Evolutionary conservation across 2,113 vertebrate genomes (phyloP).

Genomic region (Arvicanthis niloticus): DNA sequence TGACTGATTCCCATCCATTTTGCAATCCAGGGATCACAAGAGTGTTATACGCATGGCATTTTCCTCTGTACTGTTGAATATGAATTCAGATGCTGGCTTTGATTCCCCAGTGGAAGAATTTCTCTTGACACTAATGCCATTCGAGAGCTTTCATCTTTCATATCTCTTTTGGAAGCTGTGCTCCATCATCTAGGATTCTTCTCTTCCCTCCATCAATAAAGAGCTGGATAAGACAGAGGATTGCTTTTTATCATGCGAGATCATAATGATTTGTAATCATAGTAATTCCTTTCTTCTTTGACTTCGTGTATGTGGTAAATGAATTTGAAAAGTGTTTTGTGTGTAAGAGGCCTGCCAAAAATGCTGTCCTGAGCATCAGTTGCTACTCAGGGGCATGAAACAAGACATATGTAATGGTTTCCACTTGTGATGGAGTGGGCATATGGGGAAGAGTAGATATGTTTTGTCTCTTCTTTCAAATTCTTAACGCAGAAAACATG

Average conservation of each 20-base stretch:
- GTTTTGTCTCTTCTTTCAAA: slow-evolving; percentile 43
- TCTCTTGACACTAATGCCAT: slow-evolving; percentile 14
- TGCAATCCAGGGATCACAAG: background rate
- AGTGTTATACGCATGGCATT: background rate
- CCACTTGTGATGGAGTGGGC: background rate
- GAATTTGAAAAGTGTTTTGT: slow-evolving; percentile 48
- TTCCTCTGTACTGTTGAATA: slow-evolving; percentile 1
- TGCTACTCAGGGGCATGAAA: background rate
- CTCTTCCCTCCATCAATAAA: slow-evolving; percentile 30
- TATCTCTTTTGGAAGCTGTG: slow-evolving; percentile 16
- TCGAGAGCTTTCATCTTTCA: slow-evolving; percentile 44
- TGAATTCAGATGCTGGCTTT: background rate
- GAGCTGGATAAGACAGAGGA: slow-evolving; percentile 18
- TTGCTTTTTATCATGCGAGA: slow-evolving; percentile 29
- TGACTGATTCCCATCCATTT: background rate
- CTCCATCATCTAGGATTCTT: slow-evolving; percentile 8
- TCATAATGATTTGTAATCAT: slow-evolving; percentile 55
- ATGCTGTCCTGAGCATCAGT: background rate
- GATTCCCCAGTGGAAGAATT: slow-evolving; percentile 40
- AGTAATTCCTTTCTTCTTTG: slow-evolving; percentile 43
- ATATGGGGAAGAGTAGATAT: background rate
- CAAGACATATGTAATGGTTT: background rate
- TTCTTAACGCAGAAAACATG: slow-evolving; percentile 7
- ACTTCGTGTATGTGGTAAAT: slow-evolving; percentile 28
- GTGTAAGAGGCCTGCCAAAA: background rate